Evolutionary conservation across 2,113 vertebrate species (phyloP).

Genomic region (Dromaius novaehollandiae): DNA sequence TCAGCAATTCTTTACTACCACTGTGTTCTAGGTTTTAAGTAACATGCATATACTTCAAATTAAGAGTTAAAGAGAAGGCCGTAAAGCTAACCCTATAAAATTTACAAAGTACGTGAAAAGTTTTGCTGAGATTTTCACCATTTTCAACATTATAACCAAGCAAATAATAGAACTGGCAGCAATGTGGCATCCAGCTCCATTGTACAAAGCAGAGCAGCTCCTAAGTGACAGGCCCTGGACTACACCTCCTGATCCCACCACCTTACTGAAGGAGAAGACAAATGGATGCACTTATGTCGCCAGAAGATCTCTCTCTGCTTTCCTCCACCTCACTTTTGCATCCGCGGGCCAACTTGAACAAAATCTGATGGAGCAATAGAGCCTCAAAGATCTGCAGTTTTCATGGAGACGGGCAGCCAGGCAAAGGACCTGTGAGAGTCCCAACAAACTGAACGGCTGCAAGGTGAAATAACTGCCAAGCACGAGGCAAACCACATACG

Average conservation of each 20-base stretch:
- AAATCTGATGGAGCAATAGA: neutral
- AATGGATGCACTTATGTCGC: rapidly evolving
- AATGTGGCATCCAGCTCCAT: no score
- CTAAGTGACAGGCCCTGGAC: neutral
- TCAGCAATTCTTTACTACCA: neutral
- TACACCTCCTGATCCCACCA: neutral
- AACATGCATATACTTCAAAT: neutral
- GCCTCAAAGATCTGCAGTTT: neutral
- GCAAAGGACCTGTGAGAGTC: neutral
- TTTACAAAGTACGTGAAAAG: neutral
- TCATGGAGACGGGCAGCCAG: neutral
- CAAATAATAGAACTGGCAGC: neutral
- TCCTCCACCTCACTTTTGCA: neutral
- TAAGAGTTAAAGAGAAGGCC: neutral
- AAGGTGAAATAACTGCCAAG: neutral
- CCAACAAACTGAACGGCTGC: rapidly evolving
- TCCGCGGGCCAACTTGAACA: rapidly evolving
- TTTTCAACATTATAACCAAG: neutral
- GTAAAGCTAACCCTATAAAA: neutral
- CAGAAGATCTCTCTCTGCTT: neutral
- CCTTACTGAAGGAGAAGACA: neutral
- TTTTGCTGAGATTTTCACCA: neutral
- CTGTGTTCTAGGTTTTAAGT: neutral
- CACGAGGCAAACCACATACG: rapidly evolving
- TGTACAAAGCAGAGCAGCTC: neutral